Evolutionary conservation across 2,888 invertebrate genomes (phyloP).

Genomic region (Ormyrus nitidulus): DNA sequence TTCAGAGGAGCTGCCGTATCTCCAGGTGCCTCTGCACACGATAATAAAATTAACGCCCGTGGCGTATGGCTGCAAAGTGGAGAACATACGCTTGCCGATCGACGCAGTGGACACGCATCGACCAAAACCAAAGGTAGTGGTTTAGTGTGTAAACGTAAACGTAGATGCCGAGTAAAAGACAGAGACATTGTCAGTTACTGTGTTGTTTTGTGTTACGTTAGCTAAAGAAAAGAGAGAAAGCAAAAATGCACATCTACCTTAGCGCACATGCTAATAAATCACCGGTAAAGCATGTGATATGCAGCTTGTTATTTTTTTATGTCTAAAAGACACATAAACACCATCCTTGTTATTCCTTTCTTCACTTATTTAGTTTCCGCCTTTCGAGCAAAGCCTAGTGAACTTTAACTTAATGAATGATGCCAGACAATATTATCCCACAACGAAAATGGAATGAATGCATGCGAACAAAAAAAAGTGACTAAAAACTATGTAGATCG

Average conservation of each 20-base stretch:
- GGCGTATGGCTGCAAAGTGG: constrained; percentile 98
- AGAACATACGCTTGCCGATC: constrained; percentile 92
- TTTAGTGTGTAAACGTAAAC: constrained; percentile 50
- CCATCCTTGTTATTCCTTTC: constrained; percentile 3
- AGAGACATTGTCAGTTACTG: not conserved
- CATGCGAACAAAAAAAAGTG: constrained; percentile 36
- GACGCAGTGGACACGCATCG: constrained; percentile 98
- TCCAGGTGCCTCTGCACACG: constrained; percentile 94
- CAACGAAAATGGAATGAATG: constrained; percentile 11
- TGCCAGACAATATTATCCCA: not conserved
- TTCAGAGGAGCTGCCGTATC: constrained; percentile 91
- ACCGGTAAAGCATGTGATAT: constrained; percentile 11
- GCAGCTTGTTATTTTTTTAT: constrained; percentile 24
- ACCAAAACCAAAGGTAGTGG: constrained; percentile 87
- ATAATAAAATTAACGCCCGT: constrained; percentile 98
- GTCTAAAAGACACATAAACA: constrained; percentile 4
- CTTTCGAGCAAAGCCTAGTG: no score
- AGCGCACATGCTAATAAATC: constrained; percentile 20
- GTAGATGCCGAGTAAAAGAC: not conserved
- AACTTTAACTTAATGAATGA: no score
- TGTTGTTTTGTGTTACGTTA: not conserved
- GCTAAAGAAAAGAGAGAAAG: constrained; percentile 9
- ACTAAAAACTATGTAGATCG: constrained; percentile 11
- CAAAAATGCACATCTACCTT: not conserved
- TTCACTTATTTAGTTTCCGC: not conserved